Evolutionary conservation across 2,113 vertebrate species (phyloP).

Genomic region (Alces alces): DNA sequence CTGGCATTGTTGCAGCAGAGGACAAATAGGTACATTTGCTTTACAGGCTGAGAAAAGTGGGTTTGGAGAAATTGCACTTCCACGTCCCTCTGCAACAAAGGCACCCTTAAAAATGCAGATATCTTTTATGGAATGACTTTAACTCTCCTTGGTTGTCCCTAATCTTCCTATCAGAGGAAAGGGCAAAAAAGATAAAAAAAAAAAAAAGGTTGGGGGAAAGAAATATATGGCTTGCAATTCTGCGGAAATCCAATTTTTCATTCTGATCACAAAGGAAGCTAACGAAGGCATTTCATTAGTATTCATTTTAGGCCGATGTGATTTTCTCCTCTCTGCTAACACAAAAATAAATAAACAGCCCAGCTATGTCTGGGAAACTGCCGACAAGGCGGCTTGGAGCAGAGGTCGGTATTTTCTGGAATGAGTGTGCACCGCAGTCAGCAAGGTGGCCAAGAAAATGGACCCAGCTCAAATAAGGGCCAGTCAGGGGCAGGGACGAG

Average conservation of each 20-base stretch:
- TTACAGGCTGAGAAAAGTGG: constrained; percentile 84
- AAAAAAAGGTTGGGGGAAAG: constrained; percentile 15
- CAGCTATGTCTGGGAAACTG: constrained; percentile 55
- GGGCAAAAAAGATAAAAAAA: constrained; percentile 69
- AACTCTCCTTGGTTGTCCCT: constrained; percentile 69
- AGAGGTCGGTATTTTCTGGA: constrained; percentile 62
- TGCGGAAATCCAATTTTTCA: constrained; percentile 77
- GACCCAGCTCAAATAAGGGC: not conserved
- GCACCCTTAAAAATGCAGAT: constrained; percentile 83
- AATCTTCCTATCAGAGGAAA: constrained; percentile 81
- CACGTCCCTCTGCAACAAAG: constrained; percentile 84
- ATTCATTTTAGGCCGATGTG: constrained; percentile 81
- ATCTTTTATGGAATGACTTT: constrained; percentile 81
- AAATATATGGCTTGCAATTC: constrained; percentile 58
- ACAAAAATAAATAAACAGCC: constrained; percentile 77
- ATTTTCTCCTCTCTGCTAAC: constrained; percentile 81
- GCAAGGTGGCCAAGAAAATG: constrained; percentile 40
- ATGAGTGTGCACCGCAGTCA: not conserved
- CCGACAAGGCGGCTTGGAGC: constrained; percentile 34
- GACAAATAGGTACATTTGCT: constrained; percentile 89
- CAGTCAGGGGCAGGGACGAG: not conserved
- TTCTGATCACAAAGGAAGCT: constrained; percentile 82
- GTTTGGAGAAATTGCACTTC: constrained; percentile 82
- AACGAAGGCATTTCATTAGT: constrained; percentile 84
- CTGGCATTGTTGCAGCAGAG: constrained; percentile 89